Percentiles rank a stretch among this genome's conserved stretches.
phyloP scores from a whole-genome alignment of 2,888 invertebrate species.

The Psylliodes chrysocephalus region DNA sequence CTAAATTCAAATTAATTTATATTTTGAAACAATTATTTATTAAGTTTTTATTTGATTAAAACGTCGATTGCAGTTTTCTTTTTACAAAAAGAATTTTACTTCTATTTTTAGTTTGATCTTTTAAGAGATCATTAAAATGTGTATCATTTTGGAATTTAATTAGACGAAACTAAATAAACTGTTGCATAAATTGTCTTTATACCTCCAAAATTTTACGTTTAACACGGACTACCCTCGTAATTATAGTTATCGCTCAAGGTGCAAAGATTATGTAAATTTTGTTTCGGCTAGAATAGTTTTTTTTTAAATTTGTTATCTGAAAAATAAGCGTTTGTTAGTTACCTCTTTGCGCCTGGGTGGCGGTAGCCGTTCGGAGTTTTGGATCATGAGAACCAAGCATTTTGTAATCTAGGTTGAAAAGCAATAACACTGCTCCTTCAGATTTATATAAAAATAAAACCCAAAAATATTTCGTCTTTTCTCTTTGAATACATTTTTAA shows the following conservation, averaged over 20 bases:
- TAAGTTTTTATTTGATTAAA: no score
- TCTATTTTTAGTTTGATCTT: no score
- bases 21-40: no score
- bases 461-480: conserved; percentile 29
- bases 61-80: no score
- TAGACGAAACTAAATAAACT: no score
- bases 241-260: conserved; percentile 6
- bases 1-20: no score
- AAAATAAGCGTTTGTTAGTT: conserved; percentile 2
- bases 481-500: conserved; percentile 27
- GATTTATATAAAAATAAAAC: conserved; percentile 28
- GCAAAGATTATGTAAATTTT: conserved; percentile 11
- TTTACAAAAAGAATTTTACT: no score
- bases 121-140: no score
- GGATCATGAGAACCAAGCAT: conserved; percentile 14
- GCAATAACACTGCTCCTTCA: conserved; percentile 28
- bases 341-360: conserved; percentile 10
- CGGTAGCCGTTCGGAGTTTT: conserved; percentile 18
- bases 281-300: not conserved
- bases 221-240: conserved; percentile 18
- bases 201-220: conserved; percentile 15
- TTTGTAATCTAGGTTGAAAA: conserved; percentile 30
- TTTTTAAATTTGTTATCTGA: not conserved
- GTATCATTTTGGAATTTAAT: no score
- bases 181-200: conserved; percentile 28